Evolutionary conservation across 2,797 vertebrate species (phyloP).

Genomic region (Chelidonichthys spinosus): DNA sequence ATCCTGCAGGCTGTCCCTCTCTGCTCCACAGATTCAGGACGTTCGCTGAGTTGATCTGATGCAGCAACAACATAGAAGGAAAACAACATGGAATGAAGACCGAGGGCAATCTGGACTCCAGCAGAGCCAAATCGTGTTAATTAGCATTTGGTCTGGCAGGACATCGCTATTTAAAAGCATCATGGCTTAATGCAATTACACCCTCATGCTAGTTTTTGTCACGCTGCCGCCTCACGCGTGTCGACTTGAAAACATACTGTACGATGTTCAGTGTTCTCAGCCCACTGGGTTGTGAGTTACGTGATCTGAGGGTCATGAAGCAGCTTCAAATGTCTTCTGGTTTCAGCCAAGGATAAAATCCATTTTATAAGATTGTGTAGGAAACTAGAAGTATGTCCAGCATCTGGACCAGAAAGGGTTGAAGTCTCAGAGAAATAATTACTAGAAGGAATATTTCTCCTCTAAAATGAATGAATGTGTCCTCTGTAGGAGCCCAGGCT

Average conservation of each 20-base stretch:
- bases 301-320: background rate
- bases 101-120: conserved; percentile 3
- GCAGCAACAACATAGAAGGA: too few relatives aligned
- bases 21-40: too few relatives aligned
- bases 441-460: background rate
- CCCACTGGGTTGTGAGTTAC: background rate
- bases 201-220: conserved; percentile 32
- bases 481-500: too few relatives aligned
- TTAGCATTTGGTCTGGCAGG: conserved; percentile 36
- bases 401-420: background rate
- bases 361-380: too few relatives aligned
- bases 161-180: conserved; percentile 46
- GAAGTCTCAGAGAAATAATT: too few relatives aligned
- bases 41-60: too few relatives aligned
- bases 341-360: too few relatives aligned
- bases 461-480: background rate
- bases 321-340: background rate
- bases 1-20: too few relatives aligned
- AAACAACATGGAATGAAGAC: background rate
- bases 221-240: conserved; percentile 16
- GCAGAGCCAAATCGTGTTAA: conserved; percentile 33
- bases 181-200: conserved; percentile 59
- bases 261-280: conserved; percentile 21
- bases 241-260: conserved; percentile 18
- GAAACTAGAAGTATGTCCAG: too few relatives aligned